phyloP scores from a whole-genome alignment of 1,140 invertebrate species.

The Drosophila tropicalis region DNA sequence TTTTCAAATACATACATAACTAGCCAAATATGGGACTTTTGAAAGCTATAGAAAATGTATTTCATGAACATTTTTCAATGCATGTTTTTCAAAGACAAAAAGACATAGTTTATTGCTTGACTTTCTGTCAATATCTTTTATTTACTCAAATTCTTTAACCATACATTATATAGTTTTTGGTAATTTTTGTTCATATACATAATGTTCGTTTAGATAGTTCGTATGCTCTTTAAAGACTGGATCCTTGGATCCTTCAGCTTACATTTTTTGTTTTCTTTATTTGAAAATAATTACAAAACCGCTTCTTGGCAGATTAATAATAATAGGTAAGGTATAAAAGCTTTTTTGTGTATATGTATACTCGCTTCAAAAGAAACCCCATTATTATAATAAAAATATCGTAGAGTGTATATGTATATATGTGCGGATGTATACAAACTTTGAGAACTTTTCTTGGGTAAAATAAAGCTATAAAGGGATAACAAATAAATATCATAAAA shows the following conservation, averaged over 20 bases:
- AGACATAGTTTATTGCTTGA: not conserved
- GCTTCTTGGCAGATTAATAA: not conserved
- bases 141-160: conserved; percentile 42
- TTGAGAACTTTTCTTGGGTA: conserved; percentile 49
- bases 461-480: conserved; percentile 36
- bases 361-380: not conserved
- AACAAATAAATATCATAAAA: conserved; percentile 50
- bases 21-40: not conserved
- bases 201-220: conserved; percentile 43
- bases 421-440: conserved; percentile 42
- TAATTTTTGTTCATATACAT: conserved; percentile 18
- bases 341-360: not conserved
- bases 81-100: too few species aligned
- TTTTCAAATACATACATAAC: conserved; percentile 2
- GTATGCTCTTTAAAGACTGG: conserved; percentile 8
- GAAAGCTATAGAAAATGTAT: not conserved
- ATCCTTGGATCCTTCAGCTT: conserved; percentile 12
- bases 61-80: too few species aligned
- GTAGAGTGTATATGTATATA: conserved; percentile 18
- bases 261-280: conserved; percentile 5
- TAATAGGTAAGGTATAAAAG: conserved; percentile 9
- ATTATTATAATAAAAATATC: conserved; percentile 35
- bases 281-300: conserved; percentile 1
- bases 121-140: conserved; percentile 14
- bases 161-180: not conserved